phyloP scores from a whole-genome alignment of 2,888 invertebrate species.

The Epinotia demarniana region DNA sequence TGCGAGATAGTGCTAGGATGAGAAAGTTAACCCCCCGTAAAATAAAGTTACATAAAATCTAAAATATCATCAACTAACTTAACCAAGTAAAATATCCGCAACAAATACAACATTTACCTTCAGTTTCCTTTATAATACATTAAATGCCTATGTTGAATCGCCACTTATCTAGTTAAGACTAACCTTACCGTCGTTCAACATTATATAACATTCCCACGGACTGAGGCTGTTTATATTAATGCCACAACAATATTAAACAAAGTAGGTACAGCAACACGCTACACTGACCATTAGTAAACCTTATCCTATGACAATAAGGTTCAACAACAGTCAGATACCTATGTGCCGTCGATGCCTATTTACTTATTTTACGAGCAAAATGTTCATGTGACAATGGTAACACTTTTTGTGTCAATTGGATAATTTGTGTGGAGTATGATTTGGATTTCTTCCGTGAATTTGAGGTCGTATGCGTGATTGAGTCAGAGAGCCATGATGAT shows the following conservation, averaged over 20 bases:
- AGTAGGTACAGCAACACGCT: slow-evolving; percentile 2
- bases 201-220: slow-evolving; percentile 44
- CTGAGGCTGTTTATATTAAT: slow-evolving; percentile 24
- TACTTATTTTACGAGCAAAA: neutral
- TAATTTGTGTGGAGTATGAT: slow-evolving; percentile 33
- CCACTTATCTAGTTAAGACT: slow-evolving; percentile 34
- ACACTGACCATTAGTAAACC: neutral
- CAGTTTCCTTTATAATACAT: slow-evolving; percentile 14
- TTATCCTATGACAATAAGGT: neutral
- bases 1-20: too few relatives aligned
- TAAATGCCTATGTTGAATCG: slow-evolving; percentile 18
- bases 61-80: too few relatives aligned
- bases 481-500: neutral
- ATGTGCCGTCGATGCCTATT: neutral
- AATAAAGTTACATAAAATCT: too few relatives aligned
- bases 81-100: neutral
- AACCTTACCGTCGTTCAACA: slow-evolving; percentile 41
- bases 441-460: slow-evolving; percentile 31
- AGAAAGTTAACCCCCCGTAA: too few relatives aligned
- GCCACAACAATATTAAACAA: slow-evolving; percentile 34
- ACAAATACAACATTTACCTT: slow-evolving; percentile 3
- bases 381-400: slow-evolving; percentile 39
- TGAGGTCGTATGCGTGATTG: slow-evolving; percentile 21
- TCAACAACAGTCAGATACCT: neutral
- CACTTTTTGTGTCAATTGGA: slow-evolving; percentile 44